Evolutionary conservation across 2,113 vertebrate species (phyloP).

Genomic region (Paradoxurus hermaphroditus): DNA sequence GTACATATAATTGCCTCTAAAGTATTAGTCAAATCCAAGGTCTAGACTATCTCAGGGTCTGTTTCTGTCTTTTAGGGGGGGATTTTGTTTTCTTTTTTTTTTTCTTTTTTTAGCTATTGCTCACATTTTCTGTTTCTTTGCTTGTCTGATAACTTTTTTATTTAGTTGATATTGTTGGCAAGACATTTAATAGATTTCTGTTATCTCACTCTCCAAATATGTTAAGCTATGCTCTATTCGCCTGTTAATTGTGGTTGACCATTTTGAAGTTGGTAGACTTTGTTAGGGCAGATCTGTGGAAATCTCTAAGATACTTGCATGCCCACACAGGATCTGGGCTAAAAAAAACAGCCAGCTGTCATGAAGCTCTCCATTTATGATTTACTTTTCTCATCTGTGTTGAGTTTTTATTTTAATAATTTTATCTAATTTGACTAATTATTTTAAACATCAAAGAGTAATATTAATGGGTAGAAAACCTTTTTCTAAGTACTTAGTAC

Average conservation of each 20-base stretch:
- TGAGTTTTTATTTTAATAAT: neutral
- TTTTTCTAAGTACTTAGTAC: too few relatives aligned
- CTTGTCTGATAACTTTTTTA: neutral
- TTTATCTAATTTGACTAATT: neutral
- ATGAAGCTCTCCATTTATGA: neutral
- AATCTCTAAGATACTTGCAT: neutral
- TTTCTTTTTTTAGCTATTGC: neutral
- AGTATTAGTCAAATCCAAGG: neutral
- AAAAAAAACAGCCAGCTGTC: neutral
- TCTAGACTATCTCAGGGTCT: neutral
- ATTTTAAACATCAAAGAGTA: neutral
- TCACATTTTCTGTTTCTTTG: neutral
- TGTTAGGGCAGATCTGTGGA: neutral
- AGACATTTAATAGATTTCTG: neutral
- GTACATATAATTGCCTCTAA: neutral
- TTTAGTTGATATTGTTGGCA: neutral
- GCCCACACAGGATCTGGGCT: neutral
- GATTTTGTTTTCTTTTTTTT: too few relatives aligned
- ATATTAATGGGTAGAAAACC: neutral
- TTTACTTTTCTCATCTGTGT: neutral
- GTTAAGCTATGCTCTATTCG: neutral
- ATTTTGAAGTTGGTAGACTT: neutral
- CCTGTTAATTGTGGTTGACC: neutral
- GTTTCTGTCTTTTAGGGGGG: neutral
- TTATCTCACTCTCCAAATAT: neutral